Evolutionary conservation across 2,113 vertebrate species (phyloP).

Genomic region (Daubentonia madagascariensis): DNA sequence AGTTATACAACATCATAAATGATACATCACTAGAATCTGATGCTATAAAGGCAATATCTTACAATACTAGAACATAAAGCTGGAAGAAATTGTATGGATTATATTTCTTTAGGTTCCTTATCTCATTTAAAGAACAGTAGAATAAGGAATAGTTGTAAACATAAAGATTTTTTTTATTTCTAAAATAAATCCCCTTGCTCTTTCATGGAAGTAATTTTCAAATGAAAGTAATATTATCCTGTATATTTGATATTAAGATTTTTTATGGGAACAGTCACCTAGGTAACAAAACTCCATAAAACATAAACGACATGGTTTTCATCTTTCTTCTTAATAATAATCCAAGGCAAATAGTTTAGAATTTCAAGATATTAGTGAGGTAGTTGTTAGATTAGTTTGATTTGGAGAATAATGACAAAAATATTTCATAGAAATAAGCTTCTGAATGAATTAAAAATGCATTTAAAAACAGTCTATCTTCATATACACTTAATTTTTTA

Average conservation of each 20-base stretch:
- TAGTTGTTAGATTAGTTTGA: neutral
- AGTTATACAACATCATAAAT: neutral
- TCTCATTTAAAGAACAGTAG: neutral
- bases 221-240: neutral
- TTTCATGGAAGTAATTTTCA: slow-evolving; percentile 19
- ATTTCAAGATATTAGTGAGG: neutral
- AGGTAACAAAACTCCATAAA: neutral
- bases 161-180: neutral
- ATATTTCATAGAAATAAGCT: neutral
- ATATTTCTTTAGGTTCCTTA: neutral
- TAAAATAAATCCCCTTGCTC: neutral
- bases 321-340: neutral
- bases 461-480: neutral
- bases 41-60: neutral
- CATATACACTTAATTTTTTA: neutral
- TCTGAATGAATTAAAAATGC: neutral
- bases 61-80: neutral
- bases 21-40: neutral
- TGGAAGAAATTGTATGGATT: neutral
- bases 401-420: neutral
- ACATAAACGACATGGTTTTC: neutral
- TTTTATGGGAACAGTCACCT: neutral
- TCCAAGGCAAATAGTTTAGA: neutral
- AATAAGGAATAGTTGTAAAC: neutral
- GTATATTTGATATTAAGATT: neutral